Conservation (phyloP, 2,888 invertebrate genomes). For the Formica aserva region DNA sequence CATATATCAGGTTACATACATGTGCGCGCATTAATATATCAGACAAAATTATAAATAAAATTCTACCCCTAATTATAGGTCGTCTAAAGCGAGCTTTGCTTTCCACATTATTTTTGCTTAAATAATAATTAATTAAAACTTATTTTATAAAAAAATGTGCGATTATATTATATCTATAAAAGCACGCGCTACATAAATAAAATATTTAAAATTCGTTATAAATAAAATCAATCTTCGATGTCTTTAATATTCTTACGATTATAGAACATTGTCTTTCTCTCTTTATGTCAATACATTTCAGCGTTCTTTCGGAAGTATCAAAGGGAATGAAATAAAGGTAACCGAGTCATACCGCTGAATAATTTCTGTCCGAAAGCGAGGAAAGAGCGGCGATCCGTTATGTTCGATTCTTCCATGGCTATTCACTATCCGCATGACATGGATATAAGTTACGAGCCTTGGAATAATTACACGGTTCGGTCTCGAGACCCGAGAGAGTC, state of each 20-base stretch:
- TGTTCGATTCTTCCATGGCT: slow-evolving; percentile 72
- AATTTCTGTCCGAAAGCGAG: slow-evolving; percentile 68
- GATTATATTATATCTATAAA: neutral
- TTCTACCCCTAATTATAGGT: neutral
- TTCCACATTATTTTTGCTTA: neutral
- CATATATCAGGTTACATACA: neutral
- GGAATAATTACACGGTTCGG: slow-evolving; percentile 84
- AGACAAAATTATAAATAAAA: neutral
- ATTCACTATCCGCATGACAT: slow-evolving; percentile 66
- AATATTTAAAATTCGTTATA: neutral
- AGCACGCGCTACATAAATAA: neutral
- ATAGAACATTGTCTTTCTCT: slow-evolving; percentile 8
- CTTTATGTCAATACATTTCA: slow-evolving; percentile 24
- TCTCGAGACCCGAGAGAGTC: slow-evolving; percentile 75
- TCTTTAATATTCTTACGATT: neutral
- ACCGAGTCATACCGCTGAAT: slow-evolving; percentile 67
- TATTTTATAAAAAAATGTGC: neutral
- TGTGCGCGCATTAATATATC: neutral
- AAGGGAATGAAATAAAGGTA: slow-evolving; percentile 53
- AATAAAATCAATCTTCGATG: neutral
- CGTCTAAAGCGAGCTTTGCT: neutral
- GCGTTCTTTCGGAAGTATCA: slow-evolving; percentile 11
- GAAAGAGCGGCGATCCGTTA: slow-evolving; percentile 69
- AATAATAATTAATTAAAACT: neutral
- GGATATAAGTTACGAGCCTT: slow-evolving; percentile 83